Conservation (phyloP, 2,888 invertebrate genomes). For the Drosophila robusta region DNA sequence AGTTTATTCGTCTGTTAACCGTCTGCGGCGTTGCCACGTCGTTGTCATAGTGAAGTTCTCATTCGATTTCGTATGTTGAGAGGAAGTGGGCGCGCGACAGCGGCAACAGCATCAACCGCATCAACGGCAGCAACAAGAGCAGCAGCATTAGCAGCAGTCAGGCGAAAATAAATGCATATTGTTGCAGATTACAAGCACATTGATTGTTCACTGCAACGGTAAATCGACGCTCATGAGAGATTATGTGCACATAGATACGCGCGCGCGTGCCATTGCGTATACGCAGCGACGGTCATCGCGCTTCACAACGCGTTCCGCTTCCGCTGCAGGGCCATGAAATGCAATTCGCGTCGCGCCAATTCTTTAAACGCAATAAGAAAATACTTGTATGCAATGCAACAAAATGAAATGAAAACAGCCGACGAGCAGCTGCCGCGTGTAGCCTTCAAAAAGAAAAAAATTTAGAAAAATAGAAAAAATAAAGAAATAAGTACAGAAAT, state of each 20-base stretch:
- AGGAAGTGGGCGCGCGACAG: slow-evolving; percentile 56
- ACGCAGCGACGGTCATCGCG: slow-evolving; percentile 61
- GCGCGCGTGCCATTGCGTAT: slow-evolving; percentile 78
- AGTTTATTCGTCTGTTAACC: slow-evolving; percentile 78
- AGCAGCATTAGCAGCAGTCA: slow-evolving; percentile 23
- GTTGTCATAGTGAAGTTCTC: slow-evolving; percentile 52
- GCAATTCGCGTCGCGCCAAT: slow-evolving; percentile 57
- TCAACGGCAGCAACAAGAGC: slow-evolving; percentile 14
- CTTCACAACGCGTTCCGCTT: slow-evolving; percentile 60
- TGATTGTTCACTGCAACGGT: slow-evolving; percentile 59
- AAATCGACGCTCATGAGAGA: slow-evolving; percentile 28
- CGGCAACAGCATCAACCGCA: slow-evolving; percentile 28
- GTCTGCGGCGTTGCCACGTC: slow-evolving; percentile 72
- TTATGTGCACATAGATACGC: slow-evolving; percentile 4
- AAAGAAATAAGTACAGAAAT: slow-evolving; percentile 32
- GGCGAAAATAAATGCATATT: slow-evolving; percentile 52
- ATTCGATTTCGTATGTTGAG: slow-evolving; percentile 62
- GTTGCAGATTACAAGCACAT: slow-evolving; percentile 53
- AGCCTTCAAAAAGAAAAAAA: slow-evolving; percentile 56
- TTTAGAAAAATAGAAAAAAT: slow-evolving; percentile 2
- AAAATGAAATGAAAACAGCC: slow-evolving; percentile 45
- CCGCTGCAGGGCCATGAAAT: slow-evolving; percentile 72
- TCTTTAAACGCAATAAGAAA: slow-evolving; percentile 49
- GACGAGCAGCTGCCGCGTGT: slow-evolving; percentile 39
- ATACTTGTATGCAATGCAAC: slow-evolving; percentile 31